These are phyloP conservation scores for Ceratothoa steindachneri DNA, from an alignment of 2,888 invertebrate genomes.

Conservation along the genomic window DNA sequence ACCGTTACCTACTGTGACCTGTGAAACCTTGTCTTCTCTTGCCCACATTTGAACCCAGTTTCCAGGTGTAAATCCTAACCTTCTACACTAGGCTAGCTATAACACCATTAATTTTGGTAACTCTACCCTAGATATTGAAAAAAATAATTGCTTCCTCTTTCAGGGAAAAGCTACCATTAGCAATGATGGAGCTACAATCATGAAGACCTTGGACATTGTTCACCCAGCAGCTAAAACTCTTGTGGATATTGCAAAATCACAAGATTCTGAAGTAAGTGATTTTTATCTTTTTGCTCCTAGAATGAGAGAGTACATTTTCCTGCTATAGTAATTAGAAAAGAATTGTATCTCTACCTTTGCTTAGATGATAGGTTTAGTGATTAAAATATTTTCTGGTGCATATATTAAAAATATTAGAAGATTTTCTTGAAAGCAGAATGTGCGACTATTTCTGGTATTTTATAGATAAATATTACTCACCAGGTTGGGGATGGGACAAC, in stretches of 20 bases:
- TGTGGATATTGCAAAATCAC: slow-evolving; percentile 98
- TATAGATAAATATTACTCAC: background rate
- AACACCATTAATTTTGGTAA: too few species aligned
- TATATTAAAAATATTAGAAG: too few species aligned
- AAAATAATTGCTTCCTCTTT: background rate
- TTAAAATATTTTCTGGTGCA: too few species aligned
- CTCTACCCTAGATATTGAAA: background rate
- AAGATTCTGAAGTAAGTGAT: slow-evolving; percentile 82
- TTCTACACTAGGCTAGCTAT: too few species aligned
- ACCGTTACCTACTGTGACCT: too few species aligned
- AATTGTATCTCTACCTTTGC: too few species aligned
- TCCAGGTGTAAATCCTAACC: too few species aligned
- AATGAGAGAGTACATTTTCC: background rate
- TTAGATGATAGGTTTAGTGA: too few species aligned
- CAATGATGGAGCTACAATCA: slow-evolving; percentile 98
- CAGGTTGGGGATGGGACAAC: slow-evolving; percentile 99
- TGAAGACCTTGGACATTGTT: slow-evolving; percentile 94
- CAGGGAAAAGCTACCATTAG: slow-evolving; percentile 90
- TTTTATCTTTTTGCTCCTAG: background rate
- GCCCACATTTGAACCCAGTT: too few species aligned
- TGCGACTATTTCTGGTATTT: background rate
- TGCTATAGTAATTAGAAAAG: too few species aligned
- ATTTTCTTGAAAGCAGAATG: too few species aligned
- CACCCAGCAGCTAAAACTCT: slow-evolving; percentile 97
- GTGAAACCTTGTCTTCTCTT: too few species aligned